Percentiles rank a stretch among this genome's conserved stretches.
phyloP scores from a whole-genome alignment of 2,113 vertebrate genomes.

The Bubalus kerabau region DNA sequence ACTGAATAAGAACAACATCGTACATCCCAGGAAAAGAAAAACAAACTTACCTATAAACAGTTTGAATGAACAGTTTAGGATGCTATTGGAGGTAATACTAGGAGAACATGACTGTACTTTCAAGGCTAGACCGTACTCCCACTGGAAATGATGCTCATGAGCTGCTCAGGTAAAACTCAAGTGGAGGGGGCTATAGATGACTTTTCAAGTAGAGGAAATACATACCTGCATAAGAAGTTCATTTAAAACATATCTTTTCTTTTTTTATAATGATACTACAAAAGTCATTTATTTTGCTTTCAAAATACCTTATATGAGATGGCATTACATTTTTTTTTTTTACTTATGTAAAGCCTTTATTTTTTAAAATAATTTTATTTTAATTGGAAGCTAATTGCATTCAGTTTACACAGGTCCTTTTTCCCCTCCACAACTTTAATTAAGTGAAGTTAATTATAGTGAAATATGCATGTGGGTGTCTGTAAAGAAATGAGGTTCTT shows the following conservation, averaged over 20 bases:
- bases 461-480: background rate
- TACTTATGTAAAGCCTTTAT: background rate
- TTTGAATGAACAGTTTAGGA: background rate
- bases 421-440: background rate
- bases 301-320: background rate
- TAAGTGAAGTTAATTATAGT: background rate
- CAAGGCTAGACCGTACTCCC: background rate
- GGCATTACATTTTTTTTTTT: background rate
- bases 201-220: background rate
- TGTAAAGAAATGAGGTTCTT: background rate
- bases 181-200: fast-evolving
- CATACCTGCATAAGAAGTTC: background rate
- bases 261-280: background rate
- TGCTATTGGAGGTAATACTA: background rate
- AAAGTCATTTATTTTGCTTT: background rate
- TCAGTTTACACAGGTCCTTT: background rate
- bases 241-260: background rate
- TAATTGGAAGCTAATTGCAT: background rate
- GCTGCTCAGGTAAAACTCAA: background rate
- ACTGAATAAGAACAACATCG: background rate
- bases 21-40: background rate
- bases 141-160: background rate
- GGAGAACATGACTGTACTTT: background rate
- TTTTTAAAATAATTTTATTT: background rate
- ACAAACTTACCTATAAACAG: background rate